Evolutionary conservation across 2,888 invertebrate genomes (phyloP), one percentile per base, ranked within the genome.

Genomic region (Lasioglossum malachurum): DNA sequence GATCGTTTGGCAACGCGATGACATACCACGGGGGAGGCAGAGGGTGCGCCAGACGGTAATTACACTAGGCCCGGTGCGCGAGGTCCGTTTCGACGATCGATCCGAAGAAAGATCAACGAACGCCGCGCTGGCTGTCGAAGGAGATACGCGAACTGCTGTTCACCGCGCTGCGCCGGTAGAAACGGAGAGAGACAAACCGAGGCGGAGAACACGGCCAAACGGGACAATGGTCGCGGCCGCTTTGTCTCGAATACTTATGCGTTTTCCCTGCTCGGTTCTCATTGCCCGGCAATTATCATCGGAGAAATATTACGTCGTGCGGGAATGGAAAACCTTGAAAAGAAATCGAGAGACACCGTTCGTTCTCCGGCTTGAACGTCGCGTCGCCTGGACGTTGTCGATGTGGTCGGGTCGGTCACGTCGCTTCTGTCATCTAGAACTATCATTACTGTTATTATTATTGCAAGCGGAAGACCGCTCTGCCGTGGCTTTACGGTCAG

Each of bases 191-290:
- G 41, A 71, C 4, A 12, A 27, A 53, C 1, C n/a, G n/a, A 31
- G 35, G 0, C 38, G 41, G 5, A 41, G 44, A 75, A 75, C 27
- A 38, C 38, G 46, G 14, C 53, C 44, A 31, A 82, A 79, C 49
- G 41, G 73, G 79, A 74, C 82, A 82, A 82, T 82, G 82, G 44
- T 67, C 67, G 79, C 69, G 75, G 49, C 12, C 14, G 41, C 67
- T 79, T 82, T 82, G 79, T 82, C 49, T 79, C 67, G 2, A 46
- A 49, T 73, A 74, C 73, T 79, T 73, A 78, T 31, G 71, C 82
- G 82, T 72, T 35, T 73, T 53, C 49, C 41, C 64, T 49, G 64
- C 31, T 76, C 67, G 76, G 69, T 69, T 75, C 38, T 41, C 71
- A 75, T 67, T 64, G 71, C 44, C 64, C 46, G 78, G 64, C 38